Conservation (phyloP, 1,140 invertebrate genomes). For the Bombus superbus region DNA sequence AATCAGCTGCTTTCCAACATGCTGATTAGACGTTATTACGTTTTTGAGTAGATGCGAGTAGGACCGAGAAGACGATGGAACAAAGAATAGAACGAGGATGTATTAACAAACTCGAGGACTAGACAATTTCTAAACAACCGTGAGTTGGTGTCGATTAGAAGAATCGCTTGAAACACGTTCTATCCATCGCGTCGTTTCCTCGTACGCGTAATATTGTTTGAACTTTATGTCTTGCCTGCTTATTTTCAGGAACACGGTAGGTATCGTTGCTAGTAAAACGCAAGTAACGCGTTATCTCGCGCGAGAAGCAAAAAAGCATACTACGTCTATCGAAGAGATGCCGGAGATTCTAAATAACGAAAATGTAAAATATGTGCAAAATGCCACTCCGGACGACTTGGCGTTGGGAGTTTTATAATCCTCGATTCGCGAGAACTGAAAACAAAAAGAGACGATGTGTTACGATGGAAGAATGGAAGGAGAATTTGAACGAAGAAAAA, state of each 20-base stretch:
- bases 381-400: neutral
- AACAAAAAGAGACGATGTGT: neutral
- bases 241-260: no score
- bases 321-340: neutral
- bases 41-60: no score
- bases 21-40: neutral
- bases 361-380: neutral
- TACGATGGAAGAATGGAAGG: neutral
- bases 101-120: no score
- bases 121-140: no score
- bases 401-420: neutral
- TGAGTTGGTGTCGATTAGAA: no score
- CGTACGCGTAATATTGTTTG: no score
- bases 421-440: neutral
- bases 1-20: neutral
- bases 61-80: neutral
- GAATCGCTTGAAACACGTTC: no score
- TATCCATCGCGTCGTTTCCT: no score
- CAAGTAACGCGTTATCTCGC: rapidly evolving
- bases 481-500: neutral
- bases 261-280: no score
- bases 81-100: rapidly evolving
- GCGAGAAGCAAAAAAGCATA: neutral
- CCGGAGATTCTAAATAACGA: neutral
- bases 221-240: no score